Evolutionary conservation across 2,888 invertebrate species (phyloP).

Genomic region (Lumbricus terrestris): DNA sequence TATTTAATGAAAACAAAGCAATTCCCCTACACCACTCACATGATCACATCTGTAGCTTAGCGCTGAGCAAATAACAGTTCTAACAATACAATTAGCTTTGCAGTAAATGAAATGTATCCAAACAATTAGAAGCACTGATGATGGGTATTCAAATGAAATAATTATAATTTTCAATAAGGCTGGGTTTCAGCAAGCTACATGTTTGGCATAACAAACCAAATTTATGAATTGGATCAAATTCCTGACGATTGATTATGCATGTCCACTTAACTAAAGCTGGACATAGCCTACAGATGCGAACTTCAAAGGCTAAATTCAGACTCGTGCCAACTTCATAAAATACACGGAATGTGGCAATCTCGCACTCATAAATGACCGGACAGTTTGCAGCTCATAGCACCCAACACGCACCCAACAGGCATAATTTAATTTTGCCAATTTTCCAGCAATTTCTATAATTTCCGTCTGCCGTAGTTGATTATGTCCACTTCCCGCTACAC

Average conservation of each 20-base stretch:
- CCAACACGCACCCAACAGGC: too few species aligned
- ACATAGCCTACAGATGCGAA: not conserved
- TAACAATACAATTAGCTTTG: not conserved
- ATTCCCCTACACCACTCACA: not conserved
- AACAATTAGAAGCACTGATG: not conserved
- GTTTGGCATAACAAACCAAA: not conserved
- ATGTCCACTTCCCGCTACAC: not conserved
- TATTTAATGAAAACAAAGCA: not conserved
- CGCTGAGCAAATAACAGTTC: not conserved
- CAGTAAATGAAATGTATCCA: not conserved
- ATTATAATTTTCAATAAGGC: not conserved
- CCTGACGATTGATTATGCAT: not conserved
- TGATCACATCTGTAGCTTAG: not conserved
- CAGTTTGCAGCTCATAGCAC: not conserved
- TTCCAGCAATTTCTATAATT: not conserved
- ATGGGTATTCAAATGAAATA: not conserved
- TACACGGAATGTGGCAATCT: not conserved
- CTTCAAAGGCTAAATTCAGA: not conserved
- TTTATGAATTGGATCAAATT: not conserved
- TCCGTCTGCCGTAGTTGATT: not conserved
- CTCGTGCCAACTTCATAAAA: not conserved
- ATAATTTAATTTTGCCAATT: not conserved
- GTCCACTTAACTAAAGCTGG: not conserved
- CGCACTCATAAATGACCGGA: not conserved
- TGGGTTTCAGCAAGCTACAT: not conserved